phyloP scores from a whole-genome alignment of 2,888 invertebrate species.

The Eupithecia pulchellata region DNA sequence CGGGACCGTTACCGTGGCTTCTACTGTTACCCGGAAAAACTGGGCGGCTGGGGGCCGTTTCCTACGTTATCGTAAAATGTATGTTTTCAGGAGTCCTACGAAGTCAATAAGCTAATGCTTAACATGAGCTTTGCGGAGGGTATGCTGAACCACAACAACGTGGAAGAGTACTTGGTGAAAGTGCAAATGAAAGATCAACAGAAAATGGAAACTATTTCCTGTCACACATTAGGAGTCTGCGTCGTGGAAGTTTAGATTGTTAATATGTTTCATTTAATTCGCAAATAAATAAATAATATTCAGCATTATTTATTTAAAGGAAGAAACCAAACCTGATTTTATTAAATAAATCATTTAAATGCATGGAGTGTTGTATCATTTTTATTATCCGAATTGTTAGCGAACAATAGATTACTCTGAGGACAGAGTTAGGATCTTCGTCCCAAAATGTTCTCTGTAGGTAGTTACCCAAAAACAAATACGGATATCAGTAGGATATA shows the following conservation, averaged over 20 bases:
- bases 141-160: background rate
- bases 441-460: too few relatives aligned
- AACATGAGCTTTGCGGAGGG: conserved; percentile 28
- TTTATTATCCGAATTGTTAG: background rate
- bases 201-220: background rate
- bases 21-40: background rate
- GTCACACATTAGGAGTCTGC: background rate
- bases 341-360: background rate
- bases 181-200: background rate
- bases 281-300: background rate
- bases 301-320: background rate
- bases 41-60: background rate
- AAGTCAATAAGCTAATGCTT: background rate
- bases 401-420: background rate
- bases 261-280: background rate
- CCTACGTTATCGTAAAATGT: background rate
- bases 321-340: background rate
- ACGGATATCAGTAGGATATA: conserved; percentile 47
- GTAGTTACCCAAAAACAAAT: background rate
- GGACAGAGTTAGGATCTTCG: too few relatives aligned
- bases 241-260: background rate
- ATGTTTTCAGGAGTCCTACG: background rate
- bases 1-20: too few relatives aligned
- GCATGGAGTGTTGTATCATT: background rate
- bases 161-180: background rate